Base-by-base conservation (phyloP, 2,113 vertebrate species). In the Ancistrus triradiatus region DNA sequence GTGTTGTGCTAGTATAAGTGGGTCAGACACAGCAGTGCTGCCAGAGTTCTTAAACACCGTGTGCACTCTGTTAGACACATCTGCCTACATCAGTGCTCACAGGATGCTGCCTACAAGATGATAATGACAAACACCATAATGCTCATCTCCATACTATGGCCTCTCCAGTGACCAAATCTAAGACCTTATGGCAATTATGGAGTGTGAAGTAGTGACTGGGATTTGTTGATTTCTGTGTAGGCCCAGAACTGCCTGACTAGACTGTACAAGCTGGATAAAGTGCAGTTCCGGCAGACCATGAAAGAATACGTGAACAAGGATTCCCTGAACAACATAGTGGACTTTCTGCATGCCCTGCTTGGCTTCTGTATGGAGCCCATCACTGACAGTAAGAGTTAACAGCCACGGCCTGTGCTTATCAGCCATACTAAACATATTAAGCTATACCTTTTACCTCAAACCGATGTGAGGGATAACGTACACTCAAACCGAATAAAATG, bases 351-450 rank as follows among this genome's bases (percentile, higher is more conserved):
- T 72, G 95, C 96, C 64, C 88, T 99, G 66, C 88, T 99, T 81
- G 96, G 96, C 80, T 99, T 99, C 85, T 99, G 96, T 78, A 99
- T 99, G 96, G 96, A 99, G 81, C 95, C 96, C 1, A 89, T 95
- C 74, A 96, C 95, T 42, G 95, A 99, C 83, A 99, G 96, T 99
- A 90, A 98, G 95, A 81, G 52, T 72, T 46, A 50, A 49, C 27
- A 37, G 47, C 38, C 40, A 46, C 22, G 46, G 18, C 22, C 44
- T 4, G 7, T 63, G 14, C 7, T 57, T n/a, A n/a, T n/a, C n/a
- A 37, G 42, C 27, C 15, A 21, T 27, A 53, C 21, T 6, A 3
- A 38, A 11, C 35, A 60, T 60, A 59, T 66, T 33, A n/a, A n/a
- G n/a, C n/a, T n/a, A n/a, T n/a, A n/a, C n/a, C n/a, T n/a, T n/a